A percentile compares a stretch with the other conserved stretches of the same genome.
Conservation (phyloP, 1,140 invertebrate genomes). For the Drosophila nannoptera region DNA sequence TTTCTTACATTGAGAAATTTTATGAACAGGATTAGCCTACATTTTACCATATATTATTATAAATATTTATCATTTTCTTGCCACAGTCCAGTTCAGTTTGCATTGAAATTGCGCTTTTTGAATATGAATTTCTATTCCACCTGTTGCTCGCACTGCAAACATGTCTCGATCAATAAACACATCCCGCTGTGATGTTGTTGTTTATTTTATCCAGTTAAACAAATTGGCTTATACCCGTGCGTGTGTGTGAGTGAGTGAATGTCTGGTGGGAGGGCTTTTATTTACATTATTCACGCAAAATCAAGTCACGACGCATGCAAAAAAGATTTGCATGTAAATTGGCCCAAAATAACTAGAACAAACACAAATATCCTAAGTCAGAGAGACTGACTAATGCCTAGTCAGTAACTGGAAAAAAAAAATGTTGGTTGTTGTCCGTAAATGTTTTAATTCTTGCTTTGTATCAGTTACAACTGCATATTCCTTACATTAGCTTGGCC, state of each 20-base stretch:
- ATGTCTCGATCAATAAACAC: too few species aligned
- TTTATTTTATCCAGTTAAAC: conserved; percentile 13
- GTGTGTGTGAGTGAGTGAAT: neutral
- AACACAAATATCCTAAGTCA: conserved; percentile 38
- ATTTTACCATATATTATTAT: too few species aligned
- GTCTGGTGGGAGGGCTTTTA: conserved; percentile 8
- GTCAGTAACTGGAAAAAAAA: conserved; percentile 1
- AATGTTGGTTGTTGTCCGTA: neutral
- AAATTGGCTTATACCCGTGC: conserved; percentile 6
- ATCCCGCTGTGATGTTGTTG: neutral
- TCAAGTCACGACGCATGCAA: conserved; percentile 23
- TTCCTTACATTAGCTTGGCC: too few species aligned
- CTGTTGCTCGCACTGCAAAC: too few species aligned
- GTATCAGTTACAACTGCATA: neutral
- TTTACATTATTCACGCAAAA: conserved; percentile 48
- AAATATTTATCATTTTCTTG: too few species aligned
- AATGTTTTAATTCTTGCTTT: neutral
- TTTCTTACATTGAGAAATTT: neutral
- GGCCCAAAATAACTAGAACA: conserved; percentile 49
- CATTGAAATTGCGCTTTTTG: too few species aligned
- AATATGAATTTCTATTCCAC: too few species aligned
- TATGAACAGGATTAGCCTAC: too few species aligned
- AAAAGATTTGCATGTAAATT: conserved; percentile 53
- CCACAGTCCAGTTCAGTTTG: too few species aligned
- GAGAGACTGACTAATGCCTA: conserved; percentile 20